Percentiles rank a stretch among this genome's conserved stretches.
These are phyloP conservation scores for Caenorhabditis auriculariae DNA, from an alignment of 2,888 invertebrate species.

Conservation along the genomic window DNA sequence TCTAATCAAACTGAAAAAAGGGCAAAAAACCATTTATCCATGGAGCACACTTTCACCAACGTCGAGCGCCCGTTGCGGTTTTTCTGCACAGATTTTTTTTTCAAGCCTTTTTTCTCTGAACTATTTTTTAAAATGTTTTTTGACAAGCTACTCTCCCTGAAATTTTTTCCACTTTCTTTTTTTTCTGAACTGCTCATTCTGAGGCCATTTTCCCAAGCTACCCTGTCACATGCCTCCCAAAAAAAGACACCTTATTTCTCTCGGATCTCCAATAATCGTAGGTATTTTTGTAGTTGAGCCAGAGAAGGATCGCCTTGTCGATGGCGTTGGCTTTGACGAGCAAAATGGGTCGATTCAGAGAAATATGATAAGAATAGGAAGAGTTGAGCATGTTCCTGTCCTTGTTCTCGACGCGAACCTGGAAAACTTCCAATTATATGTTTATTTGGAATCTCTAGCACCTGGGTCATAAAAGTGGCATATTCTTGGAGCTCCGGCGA, in stretches of 20 bases:
- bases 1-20: no score
- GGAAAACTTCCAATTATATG: neutral
- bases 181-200: no score
- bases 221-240: no score
- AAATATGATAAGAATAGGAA: conserved; percentile 69
- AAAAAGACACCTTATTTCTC: conserved; percentile 19
- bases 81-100: no score
- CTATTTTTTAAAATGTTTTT: no score
- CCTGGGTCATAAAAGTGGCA: conserved; percentile 89
- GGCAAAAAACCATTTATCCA: no score
- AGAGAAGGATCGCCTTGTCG: conserved; percentile 89
- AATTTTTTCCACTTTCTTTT: no score
- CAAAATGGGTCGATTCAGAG: conserved; percentile 86
- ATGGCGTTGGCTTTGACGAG: conserved; percentile 96
- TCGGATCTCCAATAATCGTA: conserved; percentile 99
- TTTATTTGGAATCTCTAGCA: conserved; percentile 7
- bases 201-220: no score
- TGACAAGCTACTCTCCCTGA: no score
- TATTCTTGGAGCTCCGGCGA: conserved; percentile 96
- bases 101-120: no score
- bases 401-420: conserved; percentile 54
- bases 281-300: conserved; percentile 98
- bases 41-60: no score
- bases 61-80: no score
- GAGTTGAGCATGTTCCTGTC: conserved; percentile 36